Base-by-base conservation (phyloP, 2,797 vertebrate species). In the Lagodon rhomboides region DNA sequence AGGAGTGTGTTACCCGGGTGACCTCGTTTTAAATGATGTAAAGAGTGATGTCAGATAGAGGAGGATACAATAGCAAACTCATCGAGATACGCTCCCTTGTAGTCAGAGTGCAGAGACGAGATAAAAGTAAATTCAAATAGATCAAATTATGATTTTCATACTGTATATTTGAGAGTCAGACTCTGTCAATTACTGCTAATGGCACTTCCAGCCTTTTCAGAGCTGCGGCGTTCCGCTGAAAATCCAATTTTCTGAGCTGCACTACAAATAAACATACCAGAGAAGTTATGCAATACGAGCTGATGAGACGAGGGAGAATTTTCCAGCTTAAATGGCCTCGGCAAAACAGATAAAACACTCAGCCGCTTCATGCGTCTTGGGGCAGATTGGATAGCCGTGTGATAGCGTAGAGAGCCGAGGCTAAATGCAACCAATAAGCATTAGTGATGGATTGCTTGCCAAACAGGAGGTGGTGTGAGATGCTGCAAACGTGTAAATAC, bases 241-340 rank as follows among this genome's bases (percentile, higher is more conserved):
- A 71, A 73, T 70, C 65, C 53, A 67, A 55, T 74, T 74, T 74
- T 56, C 58, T 73, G 56, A 89, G 79, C 75, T 50, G 58, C 73
- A 76, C 63, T 75, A 56, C 58, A 56, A 77, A 90, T 74, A 85
- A 83, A 78, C 8, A 73, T 75, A 66, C 23, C 30, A 77, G 34
- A 50, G 0, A 16, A 75, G 64, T 76, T 63, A 74, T 61, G 68
- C 27, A 44, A 83, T 59, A 60, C 47, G 67, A 79, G 61, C 61
- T 59, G 49, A 75, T 75, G 51, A 71, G 68, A 83, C 34, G 34
- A 34, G 34, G 9, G 34, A 34, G 34, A 34, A 8, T 34, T 34
- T 53, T 83, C 50, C 65, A 61, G 56, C 82, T 65, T 89, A 75
- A 91, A 91, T 87, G 82, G 50, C 63, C 73, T 84, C 81, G 69